These are phyloP conservation scores for Holacanthella duospinosa DNA, from an alignment of 2,888 invertebrate species.

Conservation along the genomic window DNA sequence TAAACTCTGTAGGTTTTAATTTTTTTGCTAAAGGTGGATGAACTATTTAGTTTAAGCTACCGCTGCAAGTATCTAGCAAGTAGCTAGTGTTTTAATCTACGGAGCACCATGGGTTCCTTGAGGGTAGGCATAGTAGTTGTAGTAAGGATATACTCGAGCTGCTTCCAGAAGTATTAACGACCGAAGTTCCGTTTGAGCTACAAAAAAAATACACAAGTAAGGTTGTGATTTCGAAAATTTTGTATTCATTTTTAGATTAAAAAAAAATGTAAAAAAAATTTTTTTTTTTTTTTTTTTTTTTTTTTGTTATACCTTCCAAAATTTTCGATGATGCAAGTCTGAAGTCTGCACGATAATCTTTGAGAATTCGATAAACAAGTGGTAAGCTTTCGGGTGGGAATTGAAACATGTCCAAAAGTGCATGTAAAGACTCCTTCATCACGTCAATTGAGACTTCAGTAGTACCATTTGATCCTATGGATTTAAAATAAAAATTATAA, in stretches of 20 bases:
- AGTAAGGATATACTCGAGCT: slow-evolving; percentile 26
- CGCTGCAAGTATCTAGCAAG: slow-evolving; percentile 9
- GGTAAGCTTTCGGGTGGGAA: slow-evolving; percentile 73
- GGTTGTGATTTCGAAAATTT: not conserved
- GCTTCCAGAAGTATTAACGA: slow-evolving; percentile 27
- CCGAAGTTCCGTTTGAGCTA: slow-evolving; percentile 29
- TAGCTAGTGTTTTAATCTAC: slow-evolving; percentile 13
- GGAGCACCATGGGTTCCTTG: slow-evolving; percentile 13
- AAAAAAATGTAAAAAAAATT: too few species aligned
- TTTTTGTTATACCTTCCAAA: slow-evolving; percentile 67
- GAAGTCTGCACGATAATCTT: slow-evolving; percentile 56
- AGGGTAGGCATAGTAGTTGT: slow-evolving; percentile 18
- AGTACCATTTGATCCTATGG: not conserved
- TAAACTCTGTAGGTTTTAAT: not conserved
- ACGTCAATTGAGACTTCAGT: slow-evolving; percentile 42
- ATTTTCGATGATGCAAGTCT: slow-evolving; percentile 65
- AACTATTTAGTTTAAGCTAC: slow-evolving; percentile 11
- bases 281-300: too few species aligned
- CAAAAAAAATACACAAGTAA: not conserved
- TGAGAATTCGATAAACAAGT: slow-evolving; percentile 64
- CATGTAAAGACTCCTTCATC: slow-evolving; percentile 60
- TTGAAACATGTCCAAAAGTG: slow-evolving; percentile 60
- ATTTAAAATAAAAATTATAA: not conserved
- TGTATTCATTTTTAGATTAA: not conserved
- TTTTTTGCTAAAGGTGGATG: slow-evolving; percentile 7